Conservation (phyloP, 2,113 vertebrate species). For the Oplegnathus fasciatus region DNA sequence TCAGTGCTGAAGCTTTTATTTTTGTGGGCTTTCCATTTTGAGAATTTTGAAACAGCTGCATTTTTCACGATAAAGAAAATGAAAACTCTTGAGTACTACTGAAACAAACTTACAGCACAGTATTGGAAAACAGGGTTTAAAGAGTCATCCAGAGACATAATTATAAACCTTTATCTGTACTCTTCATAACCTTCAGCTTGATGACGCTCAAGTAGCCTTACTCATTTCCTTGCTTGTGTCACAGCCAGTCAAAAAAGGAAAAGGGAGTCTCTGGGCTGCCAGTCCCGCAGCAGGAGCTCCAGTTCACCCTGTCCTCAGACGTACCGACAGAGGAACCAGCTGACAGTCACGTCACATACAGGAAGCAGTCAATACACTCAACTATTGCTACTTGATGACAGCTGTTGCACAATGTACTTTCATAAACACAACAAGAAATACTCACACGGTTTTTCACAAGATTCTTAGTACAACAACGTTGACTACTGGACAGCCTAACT, state of each 20-base stretch:
- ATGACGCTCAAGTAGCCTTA: constrained; percentile 45
- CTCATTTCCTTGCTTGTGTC: constrained; percentile 69
- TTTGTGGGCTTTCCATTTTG: background rate
- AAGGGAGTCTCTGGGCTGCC: constrained; percentile 27
- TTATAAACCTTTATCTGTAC: constrained; percentile 26
- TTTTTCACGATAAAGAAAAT: background rate
- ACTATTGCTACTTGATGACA: constrained; percentile 28
- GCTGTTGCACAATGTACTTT: constrained; percentile 7
- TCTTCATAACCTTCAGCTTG: constrained; percentile 36
- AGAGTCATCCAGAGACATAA: constrained; percentile 17
- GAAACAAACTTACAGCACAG: background rate
- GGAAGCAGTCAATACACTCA: constrained; percentile 41
- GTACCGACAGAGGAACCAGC: constrained; percentile 53
- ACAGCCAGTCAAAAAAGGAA: constrained; percentile 26
- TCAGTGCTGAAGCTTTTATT: background rate
- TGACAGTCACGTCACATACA: constrained; percentile 65
- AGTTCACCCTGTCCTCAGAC: constrained; percentile 64
- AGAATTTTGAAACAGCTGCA: background rate
- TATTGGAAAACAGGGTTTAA: too few relatives aligned
- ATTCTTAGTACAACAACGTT: background rate
- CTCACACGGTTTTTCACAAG: background rate
- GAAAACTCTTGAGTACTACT: background rate
- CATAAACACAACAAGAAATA: constrained; percentile 16
- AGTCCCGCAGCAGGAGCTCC: constrained; percentile 41
- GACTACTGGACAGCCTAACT: background rate